phyloP scores from a whole-genome alignment of 2,113 vertebrate genomes.

The Gobio gobio region DNA sequence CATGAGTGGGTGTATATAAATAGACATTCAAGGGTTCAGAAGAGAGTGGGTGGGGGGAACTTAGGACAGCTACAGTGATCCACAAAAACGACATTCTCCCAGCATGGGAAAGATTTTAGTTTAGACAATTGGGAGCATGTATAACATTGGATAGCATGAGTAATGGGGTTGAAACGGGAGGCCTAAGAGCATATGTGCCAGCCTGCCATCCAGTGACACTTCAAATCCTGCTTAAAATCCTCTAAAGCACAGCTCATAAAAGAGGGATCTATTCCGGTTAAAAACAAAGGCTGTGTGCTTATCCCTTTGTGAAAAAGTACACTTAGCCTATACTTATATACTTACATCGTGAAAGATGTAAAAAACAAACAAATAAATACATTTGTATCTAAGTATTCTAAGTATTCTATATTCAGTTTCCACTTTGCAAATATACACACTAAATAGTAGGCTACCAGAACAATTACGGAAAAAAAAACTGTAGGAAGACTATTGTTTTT shows the following conservation, averaged over 20 bases:
- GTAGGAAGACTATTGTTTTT: not conserved
- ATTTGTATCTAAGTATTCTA: no score
- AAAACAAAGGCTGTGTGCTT: not conserved
- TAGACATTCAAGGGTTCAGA: conserved; percentile 5
- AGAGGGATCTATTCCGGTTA: not conserved
- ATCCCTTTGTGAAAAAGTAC: not conserved
- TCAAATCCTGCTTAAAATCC: conserved; percentile 4
- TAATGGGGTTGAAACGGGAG: not conserved
- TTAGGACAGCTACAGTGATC: not conserved
- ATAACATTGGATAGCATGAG: not conserved
- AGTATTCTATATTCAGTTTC: no score
- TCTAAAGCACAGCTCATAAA: not conserved
- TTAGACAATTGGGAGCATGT: not conserved
- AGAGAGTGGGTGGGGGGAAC: not conserved
- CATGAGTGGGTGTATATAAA: conserved; percentile 1
- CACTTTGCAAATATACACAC: no score
- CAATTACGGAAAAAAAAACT: not conserved
- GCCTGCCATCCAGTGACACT: not conserved
- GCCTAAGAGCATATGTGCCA: not conserved
- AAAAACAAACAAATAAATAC: no score
- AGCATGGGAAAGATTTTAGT: not conserved
- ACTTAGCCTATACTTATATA: no score
- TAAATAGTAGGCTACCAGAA: no score
- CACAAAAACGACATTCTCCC: not conserved
- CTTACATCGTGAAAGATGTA: not conserved